A percentile compares a stretch with the other conserved stretches of the same genome.
Conservation (phyloP, 2,888 invertebrate genomes). For the Phania funesta region DNA sequence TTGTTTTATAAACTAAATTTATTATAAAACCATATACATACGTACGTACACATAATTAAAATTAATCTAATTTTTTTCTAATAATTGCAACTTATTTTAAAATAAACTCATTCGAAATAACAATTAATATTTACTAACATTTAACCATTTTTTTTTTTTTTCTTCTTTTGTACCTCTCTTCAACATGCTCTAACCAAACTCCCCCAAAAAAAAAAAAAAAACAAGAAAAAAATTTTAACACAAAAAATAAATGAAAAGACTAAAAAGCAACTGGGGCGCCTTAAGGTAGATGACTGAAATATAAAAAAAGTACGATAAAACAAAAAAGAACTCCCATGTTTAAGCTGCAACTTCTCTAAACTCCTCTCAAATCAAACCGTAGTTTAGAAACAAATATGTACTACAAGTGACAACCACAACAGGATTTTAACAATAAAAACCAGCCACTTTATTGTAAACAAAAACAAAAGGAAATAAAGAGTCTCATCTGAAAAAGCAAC, state of each 20-base stretch:
- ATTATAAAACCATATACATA: not conserved
- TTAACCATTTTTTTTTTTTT: constrained; percentile 71
- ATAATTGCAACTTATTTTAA: constrained; percentile 25
- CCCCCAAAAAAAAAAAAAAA: constrained; percentile 29
- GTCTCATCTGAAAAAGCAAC: constrained; percentile 45
- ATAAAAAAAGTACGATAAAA: constrained; percentile 36
- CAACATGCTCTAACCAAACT: constrained; percentile 73
- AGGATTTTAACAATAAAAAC: constrained; percentile 17
- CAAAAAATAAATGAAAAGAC: constrained; percentile 34
- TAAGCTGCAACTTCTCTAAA: constrained; percentile 41
- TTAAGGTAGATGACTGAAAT: constrained; percentile 74
- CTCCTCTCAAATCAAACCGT: constrained; percentile 42
- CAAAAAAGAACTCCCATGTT: constrained; percentile 36
- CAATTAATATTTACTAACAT: constrained; percentile 71
- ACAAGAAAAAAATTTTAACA: not conserved
- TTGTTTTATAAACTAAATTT: not conserved
- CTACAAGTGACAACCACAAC: not conserved
- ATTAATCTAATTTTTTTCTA: not conserved
- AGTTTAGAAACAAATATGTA: constrained; percentile 32
- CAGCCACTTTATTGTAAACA: not conserved
- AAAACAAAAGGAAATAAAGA: constrained; percentile 46
- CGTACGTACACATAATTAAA: constrained; percentile 23
- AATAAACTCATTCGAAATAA: constrained; percentile 38
- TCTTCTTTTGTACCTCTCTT: constrained; percentile 72
- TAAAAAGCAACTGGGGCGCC: constrained; percentile 70